These are phyloP conservation scores for Callorhinus ursinus DNA, from an alignment of 2,113 vertebrate genomes.

Conservation along the genomic window DNA sequence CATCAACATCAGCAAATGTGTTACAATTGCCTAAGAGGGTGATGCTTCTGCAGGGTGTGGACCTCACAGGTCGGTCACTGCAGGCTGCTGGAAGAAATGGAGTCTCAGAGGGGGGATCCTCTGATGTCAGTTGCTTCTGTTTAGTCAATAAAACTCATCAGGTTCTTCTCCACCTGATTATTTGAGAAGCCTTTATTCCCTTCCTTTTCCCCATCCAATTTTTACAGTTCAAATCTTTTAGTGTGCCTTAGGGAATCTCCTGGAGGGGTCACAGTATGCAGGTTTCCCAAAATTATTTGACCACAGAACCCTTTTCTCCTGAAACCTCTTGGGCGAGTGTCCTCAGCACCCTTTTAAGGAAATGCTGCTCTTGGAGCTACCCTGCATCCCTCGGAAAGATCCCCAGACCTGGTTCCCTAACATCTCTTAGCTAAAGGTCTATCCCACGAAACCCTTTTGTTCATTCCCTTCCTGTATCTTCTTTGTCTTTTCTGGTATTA, in stretches of 20 bases:
- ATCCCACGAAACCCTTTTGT: background rate
- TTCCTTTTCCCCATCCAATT: background rate
- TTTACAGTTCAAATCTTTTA: slow-evolving; percentile 1
- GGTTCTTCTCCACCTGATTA: background rate
- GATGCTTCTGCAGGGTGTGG: background rate
- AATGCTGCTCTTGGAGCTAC: background rate
- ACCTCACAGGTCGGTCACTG: background rate
- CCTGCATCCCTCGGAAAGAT: background rate
- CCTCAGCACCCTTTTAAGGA: background rate
- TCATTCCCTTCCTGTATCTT: background rate
- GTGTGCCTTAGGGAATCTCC: background rate
- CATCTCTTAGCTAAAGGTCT: background rate
- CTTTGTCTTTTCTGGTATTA: background rate
- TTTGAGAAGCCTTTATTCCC: background rate
- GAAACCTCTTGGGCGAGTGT: background rate
- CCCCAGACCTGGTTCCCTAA: background rate
- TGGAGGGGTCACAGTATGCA: background rate
- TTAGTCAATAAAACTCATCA: background rate
- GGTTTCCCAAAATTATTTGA: background rate
- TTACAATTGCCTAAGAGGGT: background rate
- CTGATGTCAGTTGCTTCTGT: background rate
- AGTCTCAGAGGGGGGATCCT: background rate
- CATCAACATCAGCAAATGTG: background rate
- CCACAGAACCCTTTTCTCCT: background rate
- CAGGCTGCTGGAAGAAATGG: background rate